Percentiles rank a stretch among this genome's conserved stretches.
phyloP scores from a whole-genome alignment of 2,113 vertebrate genomes.

The Vidua chalybeata region DNA sequence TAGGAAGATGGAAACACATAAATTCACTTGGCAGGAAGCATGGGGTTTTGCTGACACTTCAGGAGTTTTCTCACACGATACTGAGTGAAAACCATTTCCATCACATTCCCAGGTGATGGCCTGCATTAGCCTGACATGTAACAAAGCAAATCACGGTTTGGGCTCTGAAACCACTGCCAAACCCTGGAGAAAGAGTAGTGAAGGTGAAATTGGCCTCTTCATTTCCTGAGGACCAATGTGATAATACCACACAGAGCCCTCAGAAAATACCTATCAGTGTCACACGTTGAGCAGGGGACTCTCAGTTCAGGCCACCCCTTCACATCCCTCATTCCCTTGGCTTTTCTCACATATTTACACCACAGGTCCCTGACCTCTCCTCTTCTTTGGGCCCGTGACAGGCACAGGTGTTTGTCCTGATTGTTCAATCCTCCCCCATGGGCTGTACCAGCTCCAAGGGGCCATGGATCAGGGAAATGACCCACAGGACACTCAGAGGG shows the following conservation, averaged over 20 bases:
- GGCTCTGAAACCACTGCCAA: background rate
- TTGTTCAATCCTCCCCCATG: accelerated
- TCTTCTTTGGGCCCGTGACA: background rate
- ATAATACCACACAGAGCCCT: background rate
- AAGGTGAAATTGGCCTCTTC: background rate
- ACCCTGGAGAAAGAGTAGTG: background rate
- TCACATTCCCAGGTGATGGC: background rate
- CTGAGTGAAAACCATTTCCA: background rate
- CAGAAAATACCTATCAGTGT: background rate
- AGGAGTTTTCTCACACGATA: background rate
- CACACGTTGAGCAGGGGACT: accelerated
- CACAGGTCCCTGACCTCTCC: background rate
- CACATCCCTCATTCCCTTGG: background rate
- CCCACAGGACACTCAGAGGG: background rate
- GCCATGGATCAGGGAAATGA: background rate
- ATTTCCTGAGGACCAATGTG: background rate
- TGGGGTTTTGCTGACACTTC: background rate
- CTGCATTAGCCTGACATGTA: background rate
- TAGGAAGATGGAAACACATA: slow-evolving; percentile 13
- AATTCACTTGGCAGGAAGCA: background rate
- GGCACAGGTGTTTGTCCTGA: background rate
- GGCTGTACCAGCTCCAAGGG: background rate
- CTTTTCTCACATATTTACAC: background rate
- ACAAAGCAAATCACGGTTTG: background rate
- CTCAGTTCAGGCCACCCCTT: background rate